These are phyloP conservation scores for Thryonomys swinderianus DNA, from an alignment of 2,113 vertebrate species.

Conservation along the genomic window DNA sequence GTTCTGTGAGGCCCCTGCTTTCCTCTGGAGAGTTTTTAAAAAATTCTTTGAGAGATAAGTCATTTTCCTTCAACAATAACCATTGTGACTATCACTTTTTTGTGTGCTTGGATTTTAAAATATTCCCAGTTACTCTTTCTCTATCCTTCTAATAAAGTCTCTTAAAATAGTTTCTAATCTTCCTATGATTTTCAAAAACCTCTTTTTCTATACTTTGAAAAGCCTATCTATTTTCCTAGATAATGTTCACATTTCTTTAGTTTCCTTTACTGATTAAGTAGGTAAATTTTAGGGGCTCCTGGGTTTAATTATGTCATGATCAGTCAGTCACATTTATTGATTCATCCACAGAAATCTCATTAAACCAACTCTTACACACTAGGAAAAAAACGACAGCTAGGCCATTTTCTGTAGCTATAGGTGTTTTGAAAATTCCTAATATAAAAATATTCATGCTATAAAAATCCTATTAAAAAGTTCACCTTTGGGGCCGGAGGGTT, in stretches of 20 bases:
- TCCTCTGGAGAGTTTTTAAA: constrained; percentile 6
- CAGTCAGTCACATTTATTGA: neutral
- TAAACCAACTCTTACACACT: neutral
- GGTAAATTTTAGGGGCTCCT: neutral
- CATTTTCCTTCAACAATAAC: constrained; percentile 13
- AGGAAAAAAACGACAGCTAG: neutral
- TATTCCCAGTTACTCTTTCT: constrained; percentile 15
- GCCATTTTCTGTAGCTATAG: constrained; percentile 3
- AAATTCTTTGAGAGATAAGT: constrained; percentile 45
- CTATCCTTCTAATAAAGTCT: constrained; percentile 12
- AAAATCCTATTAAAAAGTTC: constrained; percentile 49
- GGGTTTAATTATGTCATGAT: constrained; percentile 12
- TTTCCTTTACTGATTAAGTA: neutral
- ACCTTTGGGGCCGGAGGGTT: too few species aligned
- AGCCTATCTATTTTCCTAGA: constrained; percentile 4
- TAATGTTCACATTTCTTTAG: constrained; percentile 21
- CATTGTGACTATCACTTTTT: constrained; percentile 42
- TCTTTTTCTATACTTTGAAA: constrained; percentile 17
- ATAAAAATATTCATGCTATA: neutral
- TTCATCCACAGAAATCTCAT: neutral
- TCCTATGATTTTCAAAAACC: constrained; percentile 51
- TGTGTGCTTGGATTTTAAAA: constrained; percentile 8
- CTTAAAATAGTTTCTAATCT: constrained; percentile 43
- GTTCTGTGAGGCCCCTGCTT: neutral
- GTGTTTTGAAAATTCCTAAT: constrained; percentile 24